These are phyloP conservation scores for Ricordea florida DNA, from an alignment of 92 coral and sea anemone species.

Conservation along the genomic window DNA sequence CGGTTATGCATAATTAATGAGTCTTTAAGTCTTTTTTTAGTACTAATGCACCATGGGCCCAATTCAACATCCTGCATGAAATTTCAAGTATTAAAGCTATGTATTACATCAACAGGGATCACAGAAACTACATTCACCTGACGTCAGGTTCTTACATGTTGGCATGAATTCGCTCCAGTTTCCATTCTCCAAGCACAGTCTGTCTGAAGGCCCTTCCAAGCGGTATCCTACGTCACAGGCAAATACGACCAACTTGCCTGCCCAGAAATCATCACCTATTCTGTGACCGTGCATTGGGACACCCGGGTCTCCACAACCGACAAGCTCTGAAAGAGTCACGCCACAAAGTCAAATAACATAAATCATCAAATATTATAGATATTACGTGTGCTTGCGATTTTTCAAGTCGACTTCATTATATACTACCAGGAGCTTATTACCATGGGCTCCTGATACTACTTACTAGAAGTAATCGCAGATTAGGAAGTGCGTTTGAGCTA, in stretches of 20 bases:
- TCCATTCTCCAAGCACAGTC: slow-evolving; percentile 71
- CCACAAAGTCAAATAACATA: too few relatives aligned
- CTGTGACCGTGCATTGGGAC: slow-evolving; percentile 70
- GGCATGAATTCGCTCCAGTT: slow-evolving; percentile 81
- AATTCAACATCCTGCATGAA: too few relatives aligned
- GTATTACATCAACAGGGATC: not conserved
- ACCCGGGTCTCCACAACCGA: slow-evolving; percentile 79
- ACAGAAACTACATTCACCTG: not conserved
- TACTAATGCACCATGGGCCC: too few relatives aligned
- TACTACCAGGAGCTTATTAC: too few relatives aligned
- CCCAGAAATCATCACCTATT: slow-evolving; percentile 76
- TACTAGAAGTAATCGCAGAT: too few relatives aligned
- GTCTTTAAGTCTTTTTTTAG: too few relatives aligned
- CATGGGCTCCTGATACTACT: too few relatives aligned
- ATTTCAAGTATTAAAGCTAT: too few relatives aligned
- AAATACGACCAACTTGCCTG: slow-evolving; percentile 68
- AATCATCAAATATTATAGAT: not conserved
- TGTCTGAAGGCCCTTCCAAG: slow-evolving; percentile 67
- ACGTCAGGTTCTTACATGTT: slow-evolving; percentile 43
- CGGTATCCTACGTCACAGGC: slow-evolving; percentile 85
- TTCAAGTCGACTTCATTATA: not conserved
- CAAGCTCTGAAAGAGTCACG: slow-evolving; percentile 40
- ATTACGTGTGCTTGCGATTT: not conserved
- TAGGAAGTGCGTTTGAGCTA: too few relatives aligned
- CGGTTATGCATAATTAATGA: too few relatives aligned